A percentile compares a stretch with the other conserved stretches of the same genome.
Conservation (phyloP, 2,888 invertebrate genomes). For the Neuroscelio doddi region DNA sequence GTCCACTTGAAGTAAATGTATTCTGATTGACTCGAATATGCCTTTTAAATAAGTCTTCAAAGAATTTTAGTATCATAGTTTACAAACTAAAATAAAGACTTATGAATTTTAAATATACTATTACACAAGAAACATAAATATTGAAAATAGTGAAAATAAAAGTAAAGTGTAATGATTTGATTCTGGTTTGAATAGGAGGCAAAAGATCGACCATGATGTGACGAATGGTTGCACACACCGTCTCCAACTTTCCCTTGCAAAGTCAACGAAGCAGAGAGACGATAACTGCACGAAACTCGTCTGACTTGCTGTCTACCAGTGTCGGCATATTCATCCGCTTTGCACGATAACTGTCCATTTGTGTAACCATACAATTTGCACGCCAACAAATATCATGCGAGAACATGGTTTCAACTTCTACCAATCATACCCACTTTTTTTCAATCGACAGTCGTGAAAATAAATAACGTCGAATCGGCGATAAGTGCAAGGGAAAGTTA, state of each 20-base stretch:
- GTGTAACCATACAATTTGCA: constrained; percentile 44
- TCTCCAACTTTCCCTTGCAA: constrained; percentile 59
- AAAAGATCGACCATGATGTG: constrained; percentile 37
- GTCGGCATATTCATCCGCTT: constrained; percentile 39
- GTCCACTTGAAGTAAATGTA: too few relatives aligned
- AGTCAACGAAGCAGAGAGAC: constrained; percentile 58
- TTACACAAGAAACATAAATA: too few relatives aligned
- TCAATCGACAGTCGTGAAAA: constrained; percentile 17
- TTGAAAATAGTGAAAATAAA: not conserved
- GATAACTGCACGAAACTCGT: constrained; percentile 49
- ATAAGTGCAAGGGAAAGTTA: constrained; percentile 27
- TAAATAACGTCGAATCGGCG: constrained; percentile 31
- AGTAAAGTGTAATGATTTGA: constrained; percentile 7
- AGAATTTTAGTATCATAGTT: too few relatives aligned
- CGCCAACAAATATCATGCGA: constrained; percentile 31
- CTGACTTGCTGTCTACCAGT: constrained; percentile 44
- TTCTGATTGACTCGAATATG: too few relatives aligned
- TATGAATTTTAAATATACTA: too few relatives aligned
- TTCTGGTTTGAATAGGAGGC: constrained; percentile 11
- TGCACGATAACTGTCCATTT: constrained; percentile 42
- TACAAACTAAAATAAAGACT: too few relatives aligned
- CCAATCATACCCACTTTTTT: constrained; percentile 15
- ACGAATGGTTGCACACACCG: constrained; percentile 46
- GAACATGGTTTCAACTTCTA: constrained; percentile 16
- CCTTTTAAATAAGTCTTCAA: too few relatives aligned